Evolutionary conservation across 2,113 vertebrate genomes (phyloP).

Genomic region (Archocentrus centrarchus): DNA sequence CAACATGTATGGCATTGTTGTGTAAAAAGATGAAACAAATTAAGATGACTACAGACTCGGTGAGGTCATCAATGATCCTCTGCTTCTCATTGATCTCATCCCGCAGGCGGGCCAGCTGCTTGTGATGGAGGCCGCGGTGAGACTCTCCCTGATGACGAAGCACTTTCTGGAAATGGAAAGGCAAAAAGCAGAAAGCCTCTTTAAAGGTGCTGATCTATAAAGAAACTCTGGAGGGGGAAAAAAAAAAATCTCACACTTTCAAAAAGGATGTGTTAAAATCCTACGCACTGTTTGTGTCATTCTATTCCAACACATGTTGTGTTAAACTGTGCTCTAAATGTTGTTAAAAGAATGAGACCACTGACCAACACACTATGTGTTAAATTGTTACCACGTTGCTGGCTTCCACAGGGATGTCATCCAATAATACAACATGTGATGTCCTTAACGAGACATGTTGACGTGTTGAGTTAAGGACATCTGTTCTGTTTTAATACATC

Average conservation of each 20-base stretch:
- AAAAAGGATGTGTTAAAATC: background rate
- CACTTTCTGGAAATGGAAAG: slow-evolving; percentile 75
- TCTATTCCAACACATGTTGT: background rate
- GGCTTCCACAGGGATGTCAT: background rate
- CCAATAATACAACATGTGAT: background rate
- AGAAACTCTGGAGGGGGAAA: background rate
- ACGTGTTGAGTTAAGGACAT: background rate
- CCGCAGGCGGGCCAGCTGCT: slow-evolving; percentile 88
- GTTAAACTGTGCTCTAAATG: background rate
- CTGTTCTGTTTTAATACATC: background rate
- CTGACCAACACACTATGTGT: background rate
- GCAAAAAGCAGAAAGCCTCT: background rate
- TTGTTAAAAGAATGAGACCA: background rate
- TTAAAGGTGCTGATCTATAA: background rate
- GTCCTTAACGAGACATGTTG: background rate
- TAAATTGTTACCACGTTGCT: background rate
- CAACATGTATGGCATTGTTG: background rate
- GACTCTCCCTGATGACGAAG: slow-evolving; percentile 83
- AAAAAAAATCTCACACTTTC: background rate
- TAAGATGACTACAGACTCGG: slow-evolving; percentile 81
- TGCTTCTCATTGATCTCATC: slow-evolving; percentile 95
- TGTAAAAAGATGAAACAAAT: background rate
- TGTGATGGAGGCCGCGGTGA: slow-evolving; percentile 87
- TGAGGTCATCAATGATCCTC: slow-evolving; percentile 90
- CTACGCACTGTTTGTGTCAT: background rate